Evolutionary conservation across 2,888 invertebrate genomes (phyloP).

Genomic region (Laspeyria flexula): DNA sequence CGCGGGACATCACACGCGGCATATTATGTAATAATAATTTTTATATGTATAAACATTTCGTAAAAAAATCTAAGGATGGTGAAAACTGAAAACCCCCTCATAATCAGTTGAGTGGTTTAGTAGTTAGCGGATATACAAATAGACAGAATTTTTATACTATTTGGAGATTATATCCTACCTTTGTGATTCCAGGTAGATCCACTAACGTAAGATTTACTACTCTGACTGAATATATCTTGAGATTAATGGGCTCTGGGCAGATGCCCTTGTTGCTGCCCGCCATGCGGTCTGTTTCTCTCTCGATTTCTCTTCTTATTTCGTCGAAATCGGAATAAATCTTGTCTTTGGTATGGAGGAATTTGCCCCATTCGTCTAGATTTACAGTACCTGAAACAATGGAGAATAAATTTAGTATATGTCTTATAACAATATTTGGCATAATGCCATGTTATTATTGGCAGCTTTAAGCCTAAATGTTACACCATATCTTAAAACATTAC

Average conservation of each 20-base stretch:
- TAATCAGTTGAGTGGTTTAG: too few relatives aligned
- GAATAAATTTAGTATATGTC: constrained; percentile 2
- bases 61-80: too few relatives aligned
- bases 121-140: too few relatives aligned
- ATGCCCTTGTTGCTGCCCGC: constrained; percentile 99
- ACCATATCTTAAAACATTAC: too few relatives aligned
- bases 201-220: constrained; percentile 98
- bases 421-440: neutral
- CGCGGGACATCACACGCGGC: too few relatives aligned
- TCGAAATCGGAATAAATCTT: constrained; percentile 96
- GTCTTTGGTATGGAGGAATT: constrained; percentile 97
- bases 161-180: constrained; percentile 79
- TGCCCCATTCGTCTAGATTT: constrained; percentile 97
- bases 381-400: constrained; percentile 89
- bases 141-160: too few relatives aligned
- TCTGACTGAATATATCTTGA: constrained; percentile 97
- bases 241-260: constrained; percentile 96
- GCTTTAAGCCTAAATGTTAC: neutral
- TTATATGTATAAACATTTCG: too few relatives aligned
- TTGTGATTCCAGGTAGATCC: constrained; percentile 99
- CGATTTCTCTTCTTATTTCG: constrained; percentile 96
- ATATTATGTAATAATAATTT: too few relatives aligned
- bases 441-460: neutral
- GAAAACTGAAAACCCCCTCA: too few relatives aligned
- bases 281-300: constrained; percentile 96